Base-by-base conservation (phyloP, 2,888 invertebrate species). In the Pristionchus arcanus region DNA sequence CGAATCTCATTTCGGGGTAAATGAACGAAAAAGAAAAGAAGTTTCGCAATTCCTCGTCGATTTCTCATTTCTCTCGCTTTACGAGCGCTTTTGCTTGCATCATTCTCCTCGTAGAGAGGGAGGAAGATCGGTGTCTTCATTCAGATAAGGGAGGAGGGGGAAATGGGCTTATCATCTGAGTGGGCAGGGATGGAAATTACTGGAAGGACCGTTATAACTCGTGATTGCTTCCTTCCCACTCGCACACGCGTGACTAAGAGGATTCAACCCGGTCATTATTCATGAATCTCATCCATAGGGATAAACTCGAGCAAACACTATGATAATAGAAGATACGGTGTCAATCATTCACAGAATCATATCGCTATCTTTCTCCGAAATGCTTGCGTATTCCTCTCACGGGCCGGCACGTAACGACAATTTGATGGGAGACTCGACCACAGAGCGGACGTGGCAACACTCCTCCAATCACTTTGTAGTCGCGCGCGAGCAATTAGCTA, bases 111-210 rank as follows among this genome's bases (percentile, higher is more conserved):
- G 49, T 28, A 81, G 49, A 15, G 53, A 53, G 37, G 37, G 74
- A 77, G 63, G 11, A 11, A n/a, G 63, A 37, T 77, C 42, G 34
- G 77, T 15, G 25, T 21, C 19, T 28, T 81, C 81, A 77, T 77
- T 42, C 42, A 11, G 81, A 81, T 49, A 53, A 81, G 74, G 16
- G 7, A 25, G 31, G 34, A 15, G 74, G 19, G 28, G 74, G 49
- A 81, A 81, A 81, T 81, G 81, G 81, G 81, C 49, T 81, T 81
- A 81, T 81, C 81, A 81, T 15, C n/a, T 49, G 81, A 49, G 81
- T 81, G 81, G 49, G 49, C 81, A 81, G 74, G 37, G 37, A 5
- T n/a, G n/a, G 81, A 81, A 81, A 81, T 81, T 81, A 81, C 81
- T 81, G 49, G 81, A 81, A 81, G 81, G 81, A n/a, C 11, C 4